Conservation (phyloP, 2,888 invertebrate genomes). For the Tenthredo livida region DNA sequence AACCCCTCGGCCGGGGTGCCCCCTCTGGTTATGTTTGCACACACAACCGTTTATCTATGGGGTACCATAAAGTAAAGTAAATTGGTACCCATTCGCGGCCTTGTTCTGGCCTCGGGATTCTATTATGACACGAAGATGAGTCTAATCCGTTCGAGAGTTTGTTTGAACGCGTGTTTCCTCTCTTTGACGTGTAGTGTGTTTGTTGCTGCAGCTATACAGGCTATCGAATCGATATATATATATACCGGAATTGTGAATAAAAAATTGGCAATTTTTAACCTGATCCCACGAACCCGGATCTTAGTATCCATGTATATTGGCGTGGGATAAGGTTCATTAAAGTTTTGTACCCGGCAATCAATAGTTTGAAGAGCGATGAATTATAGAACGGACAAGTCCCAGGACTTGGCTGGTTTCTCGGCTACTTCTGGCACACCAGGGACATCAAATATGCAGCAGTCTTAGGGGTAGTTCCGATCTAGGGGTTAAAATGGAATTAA, state of each 20-base stretch:
- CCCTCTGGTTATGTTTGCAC: conserved; percentile 70
- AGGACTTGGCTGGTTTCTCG: conserved; percentile 61
- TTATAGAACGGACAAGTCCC: conserved; percentile 71
- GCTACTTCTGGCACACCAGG: conserved; percentile 57
- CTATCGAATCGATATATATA: not conserved
- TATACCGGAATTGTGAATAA: not conserved
- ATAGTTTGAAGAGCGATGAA: conserved; percentile 66
- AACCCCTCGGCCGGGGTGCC: conserved; percentile 54
- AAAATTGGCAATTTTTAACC: not conserved
- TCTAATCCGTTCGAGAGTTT: not conserved
- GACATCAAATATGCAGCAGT: conserved; percentile 75
- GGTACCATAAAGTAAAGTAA: conserved; percentile 64
- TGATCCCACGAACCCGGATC: not conserved
- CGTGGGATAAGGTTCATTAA: conserved; percentile 61
- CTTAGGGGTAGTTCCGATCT: conserved; percentile 74
- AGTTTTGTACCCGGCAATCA: conserved; percentile 63
- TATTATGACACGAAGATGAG: conserved; percentile 22
- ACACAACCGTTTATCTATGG: conserved; percentile 69
- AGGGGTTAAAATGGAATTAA: conserved; percentile 73
- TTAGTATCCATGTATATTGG: not conserved
- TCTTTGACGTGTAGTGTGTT: not conserved
- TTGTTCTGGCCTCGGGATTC: conserved; percentile 16
- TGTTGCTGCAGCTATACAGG: not conserved
- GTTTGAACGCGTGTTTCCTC: not conserved
- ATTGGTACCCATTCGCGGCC: conserved; percentile 46